Evolutionary conservation across 2,797 vertebrate species (phyloP).

Genomic region (Balearica regulorum): DNA sequence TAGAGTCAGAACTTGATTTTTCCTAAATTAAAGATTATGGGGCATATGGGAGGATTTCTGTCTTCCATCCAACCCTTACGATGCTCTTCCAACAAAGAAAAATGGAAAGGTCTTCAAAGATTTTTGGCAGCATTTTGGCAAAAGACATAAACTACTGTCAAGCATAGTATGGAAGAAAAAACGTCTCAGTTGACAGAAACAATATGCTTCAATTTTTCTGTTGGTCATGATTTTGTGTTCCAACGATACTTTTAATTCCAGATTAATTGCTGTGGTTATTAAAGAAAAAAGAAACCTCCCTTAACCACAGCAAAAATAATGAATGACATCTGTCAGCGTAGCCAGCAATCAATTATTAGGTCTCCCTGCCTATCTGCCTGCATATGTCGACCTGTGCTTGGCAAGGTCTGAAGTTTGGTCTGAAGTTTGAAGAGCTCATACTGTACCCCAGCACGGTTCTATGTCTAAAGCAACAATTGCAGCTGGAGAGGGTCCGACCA

Average conservation of each 20-base stretch:
- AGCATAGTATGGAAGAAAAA: background rate
- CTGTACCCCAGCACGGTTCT: background rate
- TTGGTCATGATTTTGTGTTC: background rate
- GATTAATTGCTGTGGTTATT: background rate
- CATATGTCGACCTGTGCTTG: background rate
- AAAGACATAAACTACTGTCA: background rate
- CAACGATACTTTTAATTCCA: background rate
- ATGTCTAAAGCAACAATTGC: background rate
- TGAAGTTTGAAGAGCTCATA: background rate
- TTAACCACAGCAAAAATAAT: background rate
- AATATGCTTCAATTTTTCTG: background rate
- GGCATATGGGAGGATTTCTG: background rate
- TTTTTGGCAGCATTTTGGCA: background rate
- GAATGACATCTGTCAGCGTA: background rate
- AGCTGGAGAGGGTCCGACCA: background rate
- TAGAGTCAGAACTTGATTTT: background rate
- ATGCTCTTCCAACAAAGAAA: background rate
- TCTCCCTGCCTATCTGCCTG: background rate
- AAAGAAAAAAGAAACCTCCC: background rate
- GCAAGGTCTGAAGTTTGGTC: background rate
- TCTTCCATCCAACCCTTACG: background rate
- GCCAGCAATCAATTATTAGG: fast-evolving
- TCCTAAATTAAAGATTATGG: background rate
- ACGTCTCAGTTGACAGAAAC: background rate
- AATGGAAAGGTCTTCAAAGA: background rate